phyloP scores from a whole-genome alignment of 2,888 invertebrate species.

The Zootermopsis nevadensis region DNA sequence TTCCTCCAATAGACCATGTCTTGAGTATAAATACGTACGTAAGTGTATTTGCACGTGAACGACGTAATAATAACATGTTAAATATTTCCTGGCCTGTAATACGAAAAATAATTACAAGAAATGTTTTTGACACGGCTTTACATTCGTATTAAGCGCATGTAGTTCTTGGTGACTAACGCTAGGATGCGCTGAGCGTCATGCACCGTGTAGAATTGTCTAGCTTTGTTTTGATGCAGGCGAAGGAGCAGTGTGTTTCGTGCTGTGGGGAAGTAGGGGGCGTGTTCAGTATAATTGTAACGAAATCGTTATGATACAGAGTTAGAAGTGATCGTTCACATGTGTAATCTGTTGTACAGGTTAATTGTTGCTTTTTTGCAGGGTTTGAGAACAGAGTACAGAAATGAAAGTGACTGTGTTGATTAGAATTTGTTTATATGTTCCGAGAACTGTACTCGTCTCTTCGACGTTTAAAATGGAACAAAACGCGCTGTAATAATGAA shows the following conservation, averaged over 20 bases:
- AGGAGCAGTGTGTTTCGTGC: constrained; percentile 18
- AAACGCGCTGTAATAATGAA: neutral
- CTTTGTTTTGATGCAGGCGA: constrained; percentile 27
- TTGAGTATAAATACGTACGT: no score
- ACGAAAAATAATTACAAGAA: no score
- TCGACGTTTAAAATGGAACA: neutral
- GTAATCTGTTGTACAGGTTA: neutral
- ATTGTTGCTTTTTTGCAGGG: neutral
- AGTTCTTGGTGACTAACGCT: neutral
- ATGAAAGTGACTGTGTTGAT: neutral
- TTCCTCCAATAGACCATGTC: no score
- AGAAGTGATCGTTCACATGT: neutral
- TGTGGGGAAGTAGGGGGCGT: constrained; percentile 24
- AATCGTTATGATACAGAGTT: neutral
- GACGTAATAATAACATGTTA: neutral
- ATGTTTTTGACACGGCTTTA: neutral
- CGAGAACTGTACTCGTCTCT: neutral
- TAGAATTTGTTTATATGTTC: neutral
- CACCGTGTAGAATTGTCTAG: neutral
- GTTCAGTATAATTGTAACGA: constrained; percentile 3
- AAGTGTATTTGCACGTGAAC: no score
- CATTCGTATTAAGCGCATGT: neutral
- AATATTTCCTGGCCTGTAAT: neutral
- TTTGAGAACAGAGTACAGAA: neutral
- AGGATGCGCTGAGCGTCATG: constrained; percentile 21